phyloP scores from a whole-genome alignment of 2,888 invertebrate species.

The Drosophila macrospina region DNA sequence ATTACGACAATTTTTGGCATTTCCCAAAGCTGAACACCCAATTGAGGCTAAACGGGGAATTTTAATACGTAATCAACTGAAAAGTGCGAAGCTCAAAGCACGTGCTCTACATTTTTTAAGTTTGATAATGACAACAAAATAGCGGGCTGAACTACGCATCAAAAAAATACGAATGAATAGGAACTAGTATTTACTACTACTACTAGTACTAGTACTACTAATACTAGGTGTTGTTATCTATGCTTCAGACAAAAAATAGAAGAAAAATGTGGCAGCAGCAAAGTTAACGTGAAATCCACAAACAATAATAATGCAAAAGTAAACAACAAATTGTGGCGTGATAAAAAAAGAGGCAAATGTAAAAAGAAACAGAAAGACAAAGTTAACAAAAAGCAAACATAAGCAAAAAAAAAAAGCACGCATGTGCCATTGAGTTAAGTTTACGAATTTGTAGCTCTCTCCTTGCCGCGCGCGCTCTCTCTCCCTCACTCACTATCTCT shows the following conservation, averaged over 20 bases:
- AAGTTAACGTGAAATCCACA: conserved; percentile 26
- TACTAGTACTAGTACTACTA: conserved; percentile 33
- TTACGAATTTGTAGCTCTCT: conserved; percentile 2
- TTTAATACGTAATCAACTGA: conserved; percentile 14
- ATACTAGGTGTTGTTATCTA: conserved; percentile 50
- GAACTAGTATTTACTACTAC: conserved; percentile 47
- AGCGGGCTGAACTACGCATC: conserved; percentile 38
- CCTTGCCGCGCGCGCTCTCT: too few species aligned
- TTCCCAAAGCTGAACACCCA: not conserved
- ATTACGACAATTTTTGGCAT: not conserved
- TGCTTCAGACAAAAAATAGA: conserved; percentile 30
- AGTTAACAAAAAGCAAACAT: conserved; percentile 26
- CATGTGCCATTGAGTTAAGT: conserved; percentile 65
- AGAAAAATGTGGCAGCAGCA: conserved; percentile 20
- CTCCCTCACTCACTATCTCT: not conserved
- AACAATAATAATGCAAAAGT: conserved; percentile 43
- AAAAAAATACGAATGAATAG: conserved; percentile 46
- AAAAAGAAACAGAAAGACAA: conserved; percentile 21
- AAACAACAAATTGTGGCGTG: conserved; percentile 50
- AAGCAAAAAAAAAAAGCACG: conserved; percentile 32
- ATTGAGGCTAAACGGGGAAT: not conserved
- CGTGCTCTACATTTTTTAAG: conserved; percentile 52
- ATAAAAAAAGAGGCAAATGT: conserved; percentile 37
- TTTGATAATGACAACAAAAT: conserved; percentile 12
- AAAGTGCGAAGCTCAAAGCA: conserved; percentile 40